Conservation (phyloP, 2,888 invertebrate species). For the Sinodicranocentrus sp. region DNA sequence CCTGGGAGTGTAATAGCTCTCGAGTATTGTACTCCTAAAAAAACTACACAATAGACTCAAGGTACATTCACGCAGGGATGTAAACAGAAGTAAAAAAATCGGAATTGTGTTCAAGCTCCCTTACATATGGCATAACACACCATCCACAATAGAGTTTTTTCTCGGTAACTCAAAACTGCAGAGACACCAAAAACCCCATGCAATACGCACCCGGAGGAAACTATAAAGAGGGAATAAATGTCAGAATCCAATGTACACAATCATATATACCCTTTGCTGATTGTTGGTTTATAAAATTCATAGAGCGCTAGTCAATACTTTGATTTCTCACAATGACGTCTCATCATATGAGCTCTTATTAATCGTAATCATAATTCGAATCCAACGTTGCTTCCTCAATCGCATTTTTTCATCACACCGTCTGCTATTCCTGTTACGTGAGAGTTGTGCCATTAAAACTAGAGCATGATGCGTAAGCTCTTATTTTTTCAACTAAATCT, state of each 20-base stretch:
- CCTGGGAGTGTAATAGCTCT: conserved; percentile 60
- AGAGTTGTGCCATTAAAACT: conserved; percentile 25
- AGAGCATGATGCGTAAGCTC: conserved; percentile 6
- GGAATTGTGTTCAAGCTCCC: background rate
- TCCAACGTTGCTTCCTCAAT: background rate
- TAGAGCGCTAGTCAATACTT: conserved; percentile 49
- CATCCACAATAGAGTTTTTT: conserved; percentile 38
- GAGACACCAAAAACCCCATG: background rate
- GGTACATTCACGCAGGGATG: conserved; percentile 29
- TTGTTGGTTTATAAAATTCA: conserved; percentile 57
- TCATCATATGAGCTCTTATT: conserved; percentile 42
- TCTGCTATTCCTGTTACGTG: background rate
- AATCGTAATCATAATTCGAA: conserved; percentile 45
- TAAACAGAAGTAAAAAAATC: conserved; percentile 53
- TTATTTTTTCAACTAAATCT: background rate
- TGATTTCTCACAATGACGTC: conserved; percentile 52
- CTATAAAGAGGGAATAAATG: conserved; percentile 55
- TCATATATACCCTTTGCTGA: conserved; percentile 24
- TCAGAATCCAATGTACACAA: conserved; percentile 27
- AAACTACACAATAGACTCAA: background rate
- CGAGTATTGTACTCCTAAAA: conserved; percentile 24
- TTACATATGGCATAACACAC: conserved; percentile 18
- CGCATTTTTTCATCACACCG: background rate
- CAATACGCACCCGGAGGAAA: conserved; percentile 18
- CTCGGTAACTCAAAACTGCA: background rate